Evolutionary conservation across 2,113 vertebrate genomes (phyloP).

Genomic region (Paraplagusia blochii): DNA sequence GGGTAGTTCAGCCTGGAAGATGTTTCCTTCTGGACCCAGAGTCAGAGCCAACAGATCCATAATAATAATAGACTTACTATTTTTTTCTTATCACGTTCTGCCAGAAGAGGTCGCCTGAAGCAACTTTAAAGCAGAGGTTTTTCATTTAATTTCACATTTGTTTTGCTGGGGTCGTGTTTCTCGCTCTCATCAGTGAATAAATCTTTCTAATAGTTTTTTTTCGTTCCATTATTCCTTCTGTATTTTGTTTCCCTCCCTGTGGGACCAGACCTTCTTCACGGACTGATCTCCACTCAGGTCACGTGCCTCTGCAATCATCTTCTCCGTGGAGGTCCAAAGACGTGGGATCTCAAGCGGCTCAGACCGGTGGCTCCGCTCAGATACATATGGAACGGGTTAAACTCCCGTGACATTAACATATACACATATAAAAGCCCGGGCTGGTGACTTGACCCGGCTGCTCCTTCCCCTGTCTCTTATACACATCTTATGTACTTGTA

Average conservation of each 20-base stretch:
- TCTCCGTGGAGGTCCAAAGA: slow-evolving; percentile 25
- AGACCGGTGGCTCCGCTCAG: slow-evolving; percentile 16
- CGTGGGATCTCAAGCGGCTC: slow-evolving; percentile 25
- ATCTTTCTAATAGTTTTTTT: slow-evolving; percentile 43
- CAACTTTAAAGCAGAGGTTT: neutral
- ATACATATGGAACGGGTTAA: slow-evolving; percentile 53
- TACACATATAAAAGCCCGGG: slow-evolving; percentile 19
- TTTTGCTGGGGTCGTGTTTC: neutral
- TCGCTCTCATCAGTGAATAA: slow-evolving; percentile 51
- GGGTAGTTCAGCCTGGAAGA: slow-evolving; percentile 48
- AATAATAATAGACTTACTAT: neutral
- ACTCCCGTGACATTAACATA: slow-evolving; percentile 35
- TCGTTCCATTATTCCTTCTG: slow-evolving; percentile 35
- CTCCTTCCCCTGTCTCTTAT: slow-evolving; percentile 16
- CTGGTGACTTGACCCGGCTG: slow-evolving; percentile 31
- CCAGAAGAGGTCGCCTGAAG: too few relatives aligned
- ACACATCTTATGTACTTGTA: slow-evolving; percentile 88
- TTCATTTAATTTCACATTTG: too few relatives aligned
- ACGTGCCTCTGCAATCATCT: slow-evolving; percentile 19
- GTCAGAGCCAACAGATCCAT: slow-evolving; percentile 18
- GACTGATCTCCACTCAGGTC: slow-evolving; percentile 26
- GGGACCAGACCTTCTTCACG: slow-evolving; percentile 19
- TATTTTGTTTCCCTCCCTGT: slow-evolving; percentile 24
- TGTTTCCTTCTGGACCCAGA: slow-evolving; percentile 53
- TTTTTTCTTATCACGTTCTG: neutral